Evolutionary conservation across 2,113 vertebrate genomes (phyloP).

Genomic region (Bufo bufo): DNA sequence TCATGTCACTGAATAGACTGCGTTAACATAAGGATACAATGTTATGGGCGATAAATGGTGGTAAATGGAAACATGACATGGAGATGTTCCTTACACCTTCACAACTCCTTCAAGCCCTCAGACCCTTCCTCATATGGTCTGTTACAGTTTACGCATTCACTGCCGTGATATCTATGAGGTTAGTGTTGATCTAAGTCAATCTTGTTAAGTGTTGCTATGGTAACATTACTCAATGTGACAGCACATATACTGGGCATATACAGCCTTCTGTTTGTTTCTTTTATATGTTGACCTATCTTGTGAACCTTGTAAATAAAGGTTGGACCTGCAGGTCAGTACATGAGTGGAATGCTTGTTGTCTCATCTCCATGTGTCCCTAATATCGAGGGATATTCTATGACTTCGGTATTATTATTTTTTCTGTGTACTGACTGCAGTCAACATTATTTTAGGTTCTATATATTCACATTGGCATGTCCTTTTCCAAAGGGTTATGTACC

Average conservation of each 20-base stretch:
- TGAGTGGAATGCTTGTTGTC: background rate
- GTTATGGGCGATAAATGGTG: background rate
- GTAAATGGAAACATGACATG: background rate
- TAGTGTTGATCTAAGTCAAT: background rate
- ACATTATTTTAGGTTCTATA: too few species aligned
- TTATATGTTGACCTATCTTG: background rate
- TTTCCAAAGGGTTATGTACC: too few species aligned
- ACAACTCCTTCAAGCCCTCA: background rate
- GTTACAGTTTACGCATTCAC: background rate
- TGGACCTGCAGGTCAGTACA: background rate
- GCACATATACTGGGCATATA: background rate
- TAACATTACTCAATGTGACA: background rate
- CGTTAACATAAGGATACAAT: background rate
- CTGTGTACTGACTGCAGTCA: too few species aligned
- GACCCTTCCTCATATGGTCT: too few species aligned
- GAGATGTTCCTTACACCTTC: background rate
- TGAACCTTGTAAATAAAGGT: constrained; percentile 1
- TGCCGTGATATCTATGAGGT: background rate
- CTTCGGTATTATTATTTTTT: background rate
- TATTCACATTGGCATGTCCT: too few species aligned
- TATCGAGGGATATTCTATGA: background rate
- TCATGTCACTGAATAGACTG: background rate
- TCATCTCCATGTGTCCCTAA: background rate
- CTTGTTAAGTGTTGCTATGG: constrained; percentile 28
- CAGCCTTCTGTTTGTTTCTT: background rate